phyloP scores from a whole-genome alignment of 2,888 invertebrate species.

The Cheilosia grossa region DNA sequence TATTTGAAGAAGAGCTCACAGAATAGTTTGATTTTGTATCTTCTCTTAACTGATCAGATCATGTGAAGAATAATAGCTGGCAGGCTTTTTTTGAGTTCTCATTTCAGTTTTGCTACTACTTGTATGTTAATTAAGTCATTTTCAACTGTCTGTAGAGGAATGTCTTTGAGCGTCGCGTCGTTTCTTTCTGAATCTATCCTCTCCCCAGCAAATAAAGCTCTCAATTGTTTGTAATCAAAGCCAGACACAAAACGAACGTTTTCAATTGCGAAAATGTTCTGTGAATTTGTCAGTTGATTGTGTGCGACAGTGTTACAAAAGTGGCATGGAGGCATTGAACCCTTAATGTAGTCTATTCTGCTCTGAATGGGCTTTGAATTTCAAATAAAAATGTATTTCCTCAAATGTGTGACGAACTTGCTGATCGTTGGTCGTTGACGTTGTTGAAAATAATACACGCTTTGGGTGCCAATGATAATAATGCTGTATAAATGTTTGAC shows the following conservation, averaged over 20 bases:
- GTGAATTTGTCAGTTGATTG: conserved; percentile 11
- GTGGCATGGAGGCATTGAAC: conserved; percentile 16
- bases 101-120: no score
- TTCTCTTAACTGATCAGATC: no score
- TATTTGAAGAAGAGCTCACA: no score
- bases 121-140: no score
- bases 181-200: background rate
- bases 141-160: no score
- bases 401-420: conserved; percentile 28
- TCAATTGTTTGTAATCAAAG: conserved; percentile 29
- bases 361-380: background rate
- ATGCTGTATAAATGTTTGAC: no score
- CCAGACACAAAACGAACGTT: background rate
- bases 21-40: no score
- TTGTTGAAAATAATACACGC: no score
- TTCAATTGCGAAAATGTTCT: conserved; percentile 23
- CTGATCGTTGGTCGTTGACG: conserved; percentile 9
- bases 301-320: conserved; percentile 18
- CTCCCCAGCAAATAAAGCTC: conserved; percentile 26
- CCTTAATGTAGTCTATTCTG: background rate
- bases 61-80: no score
- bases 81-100: no score
- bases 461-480: no score
- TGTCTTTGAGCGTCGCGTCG: background rate
- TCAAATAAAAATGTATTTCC: background rate